Conservation (phyloP, 1,140 invertebrate species). For the Fopius arisanus region DNA sequence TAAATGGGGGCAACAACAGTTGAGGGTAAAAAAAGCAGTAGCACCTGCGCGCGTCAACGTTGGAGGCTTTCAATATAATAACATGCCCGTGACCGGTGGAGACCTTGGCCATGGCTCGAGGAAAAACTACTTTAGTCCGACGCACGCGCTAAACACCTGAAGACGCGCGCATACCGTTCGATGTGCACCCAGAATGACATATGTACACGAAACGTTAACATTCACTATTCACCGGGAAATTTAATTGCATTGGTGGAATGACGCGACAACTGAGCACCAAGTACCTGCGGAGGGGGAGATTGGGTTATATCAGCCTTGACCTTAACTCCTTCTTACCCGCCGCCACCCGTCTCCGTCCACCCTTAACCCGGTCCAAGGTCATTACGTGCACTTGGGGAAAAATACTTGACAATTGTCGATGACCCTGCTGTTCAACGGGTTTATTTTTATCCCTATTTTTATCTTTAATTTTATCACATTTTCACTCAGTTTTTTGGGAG, state of each 20-base stretch:
- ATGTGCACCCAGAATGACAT: slow-evolving; percentile 40
- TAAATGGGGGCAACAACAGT: background rate
- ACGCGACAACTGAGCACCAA: slow-evolving; percentile 9
- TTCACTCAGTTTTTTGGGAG: too few species aligned
- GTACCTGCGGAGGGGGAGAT: slow-evolving; percentile 32
- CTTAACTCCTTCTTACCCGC: too few species aligned
- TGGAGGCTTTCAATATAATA: slow-evolving; percentile 39
- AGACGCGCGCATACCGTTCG: slow-evolving; percentile 56
- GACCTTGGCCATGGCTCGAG: slow-evolving; percentile 58
- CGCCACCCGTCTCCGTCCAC: background rate
- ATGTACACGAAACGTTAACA: background rate
- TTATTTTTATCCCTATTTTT: background rate
- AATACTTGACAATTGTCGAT: background rate
- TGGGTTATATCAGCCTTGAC: slow-evolving; percentile 45
- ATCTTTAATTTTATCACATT: background rate
- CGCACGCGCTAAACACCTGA: slow-evolving; percentile 35
- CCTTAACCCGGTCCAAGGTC: slow-evolving; percentile 16
- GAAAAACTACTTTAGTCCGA: slow-evolving; percentile 7
- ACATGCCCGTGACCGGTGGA: slow-evolving; percentile 57
- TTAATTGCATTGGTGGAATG: slow-evolving; percentile 12
- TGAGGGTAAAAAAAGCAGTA: background rate
- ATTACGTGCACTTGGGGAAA: slow-evolving; percentile 1
- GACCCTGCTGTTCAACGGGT: background rate
- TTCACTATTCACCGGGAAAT: background rate
- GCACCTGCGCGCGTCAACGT: background rate